Conservation (phyloP, 2,888 invertebrate species). For the Phragmatobia fuliginosa region DNA sequence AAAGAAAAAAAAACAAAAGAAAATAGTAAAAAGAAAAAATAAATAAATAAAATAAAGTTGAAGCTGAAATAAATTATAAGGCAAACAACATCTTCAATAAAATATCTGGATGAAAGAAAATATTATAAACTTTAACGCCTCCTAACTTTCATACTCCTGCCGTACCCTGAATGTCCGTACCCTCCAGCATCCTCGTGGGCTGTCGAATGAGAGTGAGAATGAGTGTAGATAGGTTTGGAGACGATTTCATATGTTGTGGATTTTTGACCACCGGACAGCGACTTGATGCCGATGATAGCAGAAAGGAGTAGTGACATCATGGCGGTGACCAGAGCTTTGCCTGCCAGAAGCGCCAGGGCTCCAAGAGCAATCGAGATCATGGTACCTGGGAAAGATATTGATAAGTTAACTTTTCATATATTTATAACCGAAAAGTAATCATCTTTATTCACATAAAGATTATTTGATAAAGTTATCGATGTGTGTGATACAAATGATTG, state of each 20-base stretch:
- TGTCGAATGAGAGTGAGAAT: constrained; percentile 87
- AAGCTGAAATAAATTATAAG: neutral
- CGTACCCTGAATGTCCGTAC: constrained; percentile 86
- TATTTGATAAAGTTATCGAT: too few species aligned
- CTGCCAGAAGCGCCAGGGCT: constrained; percentile 92
- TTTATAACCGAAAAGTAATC: too few species aligned
- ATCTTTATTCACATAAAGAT: too few species aligned
- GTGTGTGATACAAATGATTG: too few species aligned
- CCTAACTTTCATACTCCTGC: constrained; percentile 72
- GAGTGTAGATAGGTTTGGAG: constrained; percentile 92
- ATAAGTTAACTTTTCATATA: too few species aligned
- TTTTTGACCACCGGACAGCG: constrained; percentile 89
- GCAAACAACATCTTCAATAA: neutral
- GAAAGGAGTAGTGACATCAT: constrained; percentile 93
- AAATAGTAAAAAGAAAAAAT: neutral
- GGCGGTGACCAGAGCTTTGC: constrained; percentile 94
- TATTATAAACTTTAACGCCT: constrained; percentile 51
- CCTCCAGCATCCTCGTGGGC: constrained; percentile 87
- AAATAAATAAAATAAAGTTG: neutral
- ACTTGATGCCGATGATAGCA: constrained; percentile 91
- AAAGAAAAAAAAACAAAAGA: neutral
- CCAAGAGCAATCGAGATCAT: constrained; percentile 91
- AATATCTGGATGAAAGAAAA: neutral
- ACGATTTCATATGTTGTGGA: constrained; percentile 94
- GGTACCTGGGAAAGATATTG: constrained; percentile 85